phyloP scores from a whole-genome alignment of 2,888 invertebrate genomes.

The Temnothorax unifasciatus region DNA sequence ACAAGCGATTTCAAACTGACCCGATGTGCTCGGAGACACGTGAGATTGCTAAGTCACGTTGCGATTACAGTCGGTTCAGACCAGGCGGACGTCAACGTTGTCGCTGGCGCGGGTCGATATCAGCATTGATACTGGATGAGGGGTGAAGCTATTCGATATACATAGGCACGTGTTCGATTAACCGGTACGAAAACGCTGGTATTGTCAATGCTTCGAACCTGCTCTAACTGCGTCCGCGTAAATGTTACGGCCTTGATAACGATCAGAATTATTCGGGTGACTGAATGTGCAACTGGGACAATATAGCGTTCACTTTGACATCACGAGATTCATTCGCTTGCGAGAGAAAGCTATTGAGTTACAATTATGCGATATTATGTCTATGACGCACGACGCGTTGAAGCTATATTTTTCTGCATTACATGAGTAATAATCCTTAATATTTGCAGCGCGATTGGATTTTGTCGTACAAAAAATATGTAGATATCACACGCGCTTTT shows the following conservation, averaged over 20 bases:
- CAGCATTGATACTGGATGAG: conserved; percentile 50
- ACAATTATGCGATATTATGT: conserved; percentile 22
- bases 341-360: conserved; percentile 32
- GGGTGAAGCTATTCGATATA: conserved; percentile 54
- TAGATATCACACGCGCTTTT: neutral
- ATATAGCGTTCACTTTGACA: conserved; percentile 33
- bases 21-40: conserved; percentile 53
- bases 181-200: conserved; percentile 64
- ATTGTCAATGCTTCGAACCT: conserved; percentile 57
- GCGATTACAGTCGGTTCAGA: conserved; percentile 45
- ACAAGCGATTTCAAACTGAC: conserved; percentile 47
- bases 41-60: conserved; percentile 60
- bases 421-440: neutral
- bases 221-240: conserved; percentile 70
- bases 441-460: too few species aligned
- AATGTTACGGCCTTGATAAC: conserved; percentile 76
- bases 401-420: neutral
- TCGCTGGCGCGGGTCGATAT: conserved; percentile 47
- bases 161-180: conserved; percentile 71
- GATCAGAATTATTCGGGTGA: conserved; percentile 75
- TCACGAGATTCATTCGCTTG: conserved; percentile 32
- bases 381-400: neutral
- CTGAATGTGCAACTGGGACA: conserved; percentile 54
- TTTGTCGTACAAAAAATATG: neutral
- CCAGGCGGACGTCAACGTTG: conserved; percentile 49